phyloP scores from a whole-genome alignment of 30 jellyfish, hydroid and myxozoan genomes.

The Aurelia coerulea region DNA sequence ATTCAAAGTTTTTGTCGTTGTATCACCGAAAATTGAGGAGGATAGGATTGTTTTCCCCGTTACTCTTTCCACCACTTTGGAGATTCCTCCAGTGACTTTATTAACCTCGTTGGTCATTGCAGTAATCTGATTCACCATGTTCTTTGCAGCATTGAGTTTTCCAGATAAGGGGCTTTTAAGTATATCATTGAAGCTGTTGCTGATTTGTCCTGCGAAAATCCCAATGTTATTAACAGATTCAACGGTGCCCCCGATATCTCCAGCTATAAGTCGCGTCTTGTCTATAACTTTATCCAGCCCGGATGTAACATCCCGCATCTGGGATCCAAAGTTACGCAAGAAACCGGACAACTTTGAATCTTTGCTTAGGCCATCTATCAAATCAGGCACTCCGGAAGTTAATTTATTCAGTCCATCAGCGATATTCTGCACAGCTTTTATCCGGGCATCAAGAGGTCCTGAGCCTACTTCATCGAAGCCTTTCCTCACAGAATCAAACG shows the following conservation, averaged over 20 bases:
- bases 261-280: conserved; percentile 65
- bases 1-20: conserved; percentile 60
- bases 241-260: conserved; percentile 74
- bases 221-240: conserved; percentile 59
- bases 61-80: conserved; percentile 59
- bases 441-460: conserved; percentile 92
- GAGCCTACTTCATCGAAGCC: conserved; percentile 54
- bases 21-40: conserved; percentile 78
- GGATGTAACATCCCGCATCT: conserved; percentile 72
- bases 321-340: conserved; percentile 83
- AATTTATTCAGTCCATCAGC: conserved; percentile 72
- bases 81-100: conserved; percentile 63
- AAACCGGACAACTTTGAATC: conserved; percentile 67
- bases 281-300: conserved; percentile 65
- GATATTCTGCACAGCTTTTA: conserved; percentile 80
- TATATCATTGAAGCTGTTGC: conserved; percentile 67
- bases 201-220: conserved; percentile 44
- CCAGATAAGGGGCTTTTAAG: conserved; percentile 75
- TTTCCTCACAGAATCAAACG: conserved; percentile 35
- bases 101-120: conserved; percentile 78
- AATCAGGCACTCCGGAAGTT: conserved; percentile 74
- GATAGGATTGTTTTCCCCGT: conserved; percentile 75
- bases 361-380: conserved; percentile 50
- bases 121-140: conserved; percentile 50
- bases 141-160: conserved; percentile 52